These are phyloP conservation scores for Troilus luridus DNA, from an alignment of 2,888 invertebrate species.

Conservation along the genomic window DNA sequence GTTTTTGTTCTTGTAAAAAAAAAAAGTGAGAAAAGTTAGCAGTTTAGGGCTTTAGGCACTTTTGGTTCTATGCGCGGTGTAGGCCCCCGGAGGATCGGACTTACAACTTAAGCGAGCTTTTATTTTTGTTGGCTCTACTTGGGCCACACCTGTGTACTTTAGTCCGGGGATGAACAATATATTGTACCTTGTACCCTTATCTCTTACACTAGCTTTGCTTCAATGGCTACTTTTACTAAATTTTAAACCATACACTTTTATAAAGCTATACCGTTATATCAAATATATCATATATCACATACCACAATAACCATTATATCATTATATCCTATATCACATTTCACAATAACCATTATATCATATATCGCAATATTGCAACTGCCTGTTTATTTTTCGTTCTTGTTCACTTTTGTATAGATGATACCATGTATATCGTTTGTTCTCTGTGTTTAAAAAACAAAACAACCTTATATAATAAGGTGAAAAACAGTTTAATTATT, in stretches of 20 bases:
- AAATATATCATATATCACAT: no score
- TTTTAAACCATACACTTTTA: neutral
- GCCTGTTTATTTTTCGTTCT: no score
- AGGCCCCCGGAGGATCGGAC: conserved; percentile 27
- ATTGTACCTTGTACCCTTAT: neutral
- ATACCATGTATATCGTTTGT: no score
- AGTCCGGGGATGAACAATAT: neutral
- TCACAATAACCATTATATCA: no score
- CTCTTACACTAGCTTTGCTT: neutral
- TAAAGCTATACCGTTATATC: no score
- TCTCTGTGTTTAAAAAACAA: no score
- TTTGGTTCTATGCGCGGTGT: conserved; percentile 9
- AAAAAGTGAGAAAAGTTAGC: neutral
- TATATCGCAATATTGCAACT: no score
- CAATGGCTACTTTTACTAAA: neutral
- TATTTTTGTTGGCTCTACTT: conserved; percentile 37
- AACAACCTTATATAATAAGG: no score
- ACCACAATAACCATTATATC: no score
- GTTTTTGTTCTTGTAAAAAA: neutral
- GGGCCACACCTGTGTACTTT: conserved; percentile 25
- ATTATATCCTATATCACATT: no score
- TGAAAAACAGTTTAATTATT: no score
- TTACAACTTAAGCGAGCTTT: conserved; percentile 38
- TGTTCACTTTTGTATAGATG: no score
- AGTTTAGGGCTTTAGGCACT: conserved; percentile 43